Evolutionary conservation across 2,797 vertebrate genomes (phyloP).

Genomic region (Helarctos malayanus): DNA sequence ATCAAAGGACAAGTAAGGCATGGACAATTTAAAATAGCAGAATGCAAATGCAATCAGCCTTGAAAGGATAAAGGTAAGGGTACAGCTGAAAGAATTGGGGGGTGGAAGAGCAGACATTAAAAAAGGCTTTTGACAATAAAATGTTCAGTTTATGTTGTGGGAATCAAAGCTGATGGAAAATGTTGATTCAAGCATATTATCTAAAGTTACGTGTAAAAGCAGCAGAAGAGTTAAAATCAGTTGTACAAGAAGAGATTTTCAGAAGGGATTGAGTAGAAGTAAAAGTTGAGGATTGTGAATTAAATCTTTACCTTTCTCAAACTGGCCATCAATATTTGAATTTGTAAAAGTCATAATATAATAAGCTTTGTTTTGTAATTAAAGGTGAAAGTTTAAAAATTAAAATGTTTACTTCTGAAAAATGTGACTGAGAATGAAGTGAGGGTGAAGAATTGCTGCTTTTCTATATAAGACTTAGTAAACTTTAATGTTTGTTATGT

Average conservation of each 20-base stretch:
- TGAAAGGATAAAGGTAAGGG: neutral
- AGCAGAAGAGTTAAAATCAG: neutral
- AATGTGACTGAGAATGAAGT: neutral
- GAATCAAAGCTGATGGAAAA: neutral
- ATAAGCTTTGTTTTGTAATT: neutral
- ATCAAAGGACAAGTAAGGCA: neutral
- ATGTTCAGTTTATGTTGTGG: neutral
- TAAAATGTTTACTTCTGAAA: neutral
- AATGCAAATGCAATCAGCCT: neutral
- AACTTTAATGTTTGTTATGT: neutral
- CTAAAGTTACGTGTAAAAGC: neutral
- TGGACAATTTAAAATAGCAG: neutral
- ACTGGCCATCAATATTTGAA: neutral
- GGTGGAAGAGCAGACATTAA: neutral
- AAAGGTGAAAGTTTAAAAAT: neutral
- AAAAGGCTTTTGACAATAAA: neutral
- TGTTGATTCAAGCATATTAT: neutral
- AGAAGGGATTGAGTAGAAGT: neutral
- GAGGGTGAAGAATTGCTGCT: neutral
- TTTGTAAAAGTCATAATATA: neutral
- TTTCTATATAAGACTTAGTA: no score
- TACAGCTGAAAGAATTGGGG: neutral
- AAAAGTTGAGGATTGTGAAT: neutral
- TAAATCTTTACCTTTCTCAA: neutral
- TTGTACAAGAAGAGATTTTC: no score